phyloP scores from a whole-genome alignment of 2,797 vertebrate species.

The Hydrophis major region DNA sequence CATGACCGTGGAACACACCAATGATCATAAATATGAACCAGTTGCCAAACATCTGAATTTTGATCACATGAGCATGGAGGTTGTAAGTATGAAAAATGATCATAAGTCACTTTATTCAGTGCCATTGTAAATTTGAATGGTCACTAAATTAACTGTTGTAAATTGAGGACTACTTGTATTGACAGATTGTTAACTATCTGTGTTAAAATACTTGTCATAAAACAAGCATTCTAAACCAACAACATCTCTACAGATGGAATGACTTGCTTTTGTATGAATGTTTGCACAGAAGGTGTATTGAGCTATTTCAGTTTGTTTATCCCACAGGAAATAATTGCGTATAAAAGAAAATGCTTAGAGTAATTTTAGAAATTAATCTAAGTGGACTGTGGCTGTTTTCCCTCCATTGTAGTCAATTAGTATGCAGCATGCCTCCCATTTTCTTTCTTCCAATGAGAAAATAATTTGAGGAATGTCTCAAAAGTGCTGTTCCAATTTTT shows the following conservation, averaged over 20 bases:
- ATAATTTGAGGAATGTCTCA: background rate
- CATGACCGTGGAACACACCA: background rate
- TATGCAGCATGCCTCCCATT: background rate
- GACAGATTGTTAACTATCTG: background rate
- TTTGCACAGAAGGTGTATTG: background rate
- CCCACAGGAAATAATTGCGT: background rate
- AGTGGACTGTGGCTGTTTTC: background rate
- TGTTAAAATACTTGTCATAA: background rate
- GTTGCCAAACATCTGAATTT: background rate
- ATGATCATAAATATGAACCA: background rate
- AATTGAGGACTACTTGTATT: background rate
- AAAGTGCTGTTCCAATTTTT: slow-evolving; percentile 2
- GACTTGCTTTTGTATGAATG: background rate
- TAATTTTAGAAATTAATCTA: background rate
- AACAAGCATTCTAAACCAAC: background rate
- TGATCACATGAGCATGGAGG: background rate
- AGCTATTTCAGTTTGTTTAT: background rate
- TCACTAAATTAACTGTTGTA: background rate
- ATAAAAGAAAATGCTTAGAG: background rate
- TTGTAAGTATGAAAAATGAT: background rate
- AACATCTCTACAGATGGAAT: background rate
- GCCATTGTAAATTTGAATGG: too few species aligned
- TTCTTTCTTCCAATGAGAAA: background rate
- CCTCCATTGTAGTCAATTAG: background rate
- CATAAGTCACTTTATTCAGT: background rate